Evolutionary conservation across 2,888 invertebrate genomes (phyloP), one percentile per base, ranked within the genome.

Genomic region (Caenorhabditis sp.): DNA sequence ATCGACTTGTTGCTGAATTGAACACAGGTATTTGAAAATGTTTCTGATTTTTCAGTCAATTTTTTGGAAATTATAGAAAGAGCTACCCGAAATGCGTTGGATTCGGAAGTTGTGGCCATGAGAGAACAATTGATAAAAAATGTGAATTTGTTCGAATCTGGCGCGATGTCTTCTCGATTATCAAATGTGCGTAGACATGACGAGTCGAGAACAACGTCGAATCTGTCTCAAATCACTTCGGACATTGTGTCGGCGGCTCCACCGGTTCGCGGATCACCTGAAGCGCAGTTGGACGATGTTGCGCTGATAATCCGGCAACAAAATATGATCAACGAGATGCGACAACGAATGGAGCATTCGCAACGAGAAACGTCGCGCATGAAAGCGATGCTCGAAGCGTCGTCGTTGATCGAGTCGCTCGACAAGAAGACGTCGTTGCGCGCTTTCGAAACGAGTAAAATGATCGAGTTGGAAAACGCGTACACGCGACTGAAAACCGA

Each of bases 61-160:
- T n/a, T 26, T 2, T 55, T n/a, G n/a, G n/a, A 53, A 3, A 4
- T 69, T 76, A 10, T 58, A 74, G 84, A 83, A 71, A 53, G 68
- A 50, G 21, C 63, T 19, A 66, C 62, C n/a, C 65, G 80, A 10
- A 66, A 65, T 26, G 70, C 65, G 19, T 69, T 79, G 26, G 84
- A 85, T 53, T 54, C 66, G 10, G 80, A 83, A 62, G 60, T 79
- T 31, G 51, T 62, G 0, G 78, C 79, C 58, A 83, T 85, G 85
- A 58, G 81, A 23, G 83, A 83, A 27, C 85, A 85, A 55, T 76
- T 85, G 51, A 65, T 83, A 60, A 70, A 74, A 27, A 85, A 85
- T 27, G 85, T 83, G 19, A 78, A 78, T 65, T 71, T 85, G 19
- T 76, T 85, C 31, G 82, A 81, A 21, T 77, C 74, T 10, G 78